A percentile compares a stretch with the other conserved stretches of the same genome.
Conservation (phyloP, 2,113 vertebrate genomes). For the Mola mola region DNA sequence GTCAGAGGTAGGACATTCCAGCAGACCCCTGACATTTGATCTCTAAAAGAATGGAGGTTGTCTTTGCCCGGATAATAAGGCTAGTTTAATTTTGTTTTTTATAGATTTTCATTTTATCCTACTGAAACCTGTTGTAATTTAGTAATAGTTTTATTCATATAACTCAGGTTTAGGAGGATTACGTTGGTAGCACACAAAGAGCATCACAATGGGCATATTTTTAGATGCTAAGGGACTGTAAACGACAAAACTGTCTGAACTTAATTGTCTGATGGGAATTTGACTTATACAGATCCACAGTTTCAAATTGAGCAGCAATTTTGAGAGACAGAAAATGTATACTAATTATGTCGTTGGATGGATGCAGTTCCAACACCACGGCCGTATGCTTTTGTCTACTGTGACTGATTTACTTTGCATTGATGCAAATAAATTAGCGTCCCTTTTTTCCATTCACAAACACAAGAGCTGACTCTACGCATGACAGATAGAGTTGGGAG, state of each 20-base stretch:
- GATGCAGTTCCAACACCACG: slow-evolving; percentile 35
- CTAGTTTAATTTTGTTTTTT: slow-evolving; percentile 33
- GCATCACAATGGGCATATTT: slow-evolving; percentile 21
- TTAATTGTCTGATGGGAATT: slow-evolving; percentile 43
- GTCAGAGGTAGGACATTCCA: slow-evolving; percentile 65
- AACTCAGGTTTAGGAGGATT: slow-evolving; percentile 15
- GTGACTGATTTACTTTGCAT: slow-evolving; percentile 72
- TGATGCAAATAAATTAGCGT: slow-evolving; percentile 61
- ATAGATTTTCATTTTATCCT: slow-evolving; percentile 40
- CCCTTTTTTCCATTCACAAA: slow-evolving; percentile 40
- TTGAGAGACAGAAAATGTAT: slow-evolving; percentile 38
- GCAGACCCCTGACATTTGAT: slow-evolving; percentile 71
- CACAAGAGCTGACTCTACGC: slow-evolving; percentile 54
- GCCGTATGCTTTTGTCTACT: slow-evolving; percentile 54
- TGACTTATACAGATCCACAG: slow-evolving; percentile 23
- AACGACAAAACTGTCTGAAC: slow-evolving; percentile 41
- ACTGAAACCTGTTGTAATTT: slow-evolving; percentile 6
- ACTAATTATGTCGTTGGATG: slow-evolving; percentile 56
- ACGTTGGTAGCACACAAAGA: background rate
- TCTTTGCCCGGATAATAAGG: slow-evolving; percentile 34
- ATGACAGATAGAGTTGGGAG: slow-evolving; percentile 64
- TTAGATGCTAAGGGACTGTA: slow-evolving; percentile 24
- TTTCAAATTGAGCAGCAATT: slow-evolving; percentile 48
- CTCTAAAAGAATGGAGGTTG: slow-evolving; percentile 43
- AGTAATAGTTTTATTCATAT: slow-evolving; percentile 37